Evolutionary conservation across 2,113 vertebrate genomes (phyloP).

Genomic region (Chloropsis hardwickii): DNA sequence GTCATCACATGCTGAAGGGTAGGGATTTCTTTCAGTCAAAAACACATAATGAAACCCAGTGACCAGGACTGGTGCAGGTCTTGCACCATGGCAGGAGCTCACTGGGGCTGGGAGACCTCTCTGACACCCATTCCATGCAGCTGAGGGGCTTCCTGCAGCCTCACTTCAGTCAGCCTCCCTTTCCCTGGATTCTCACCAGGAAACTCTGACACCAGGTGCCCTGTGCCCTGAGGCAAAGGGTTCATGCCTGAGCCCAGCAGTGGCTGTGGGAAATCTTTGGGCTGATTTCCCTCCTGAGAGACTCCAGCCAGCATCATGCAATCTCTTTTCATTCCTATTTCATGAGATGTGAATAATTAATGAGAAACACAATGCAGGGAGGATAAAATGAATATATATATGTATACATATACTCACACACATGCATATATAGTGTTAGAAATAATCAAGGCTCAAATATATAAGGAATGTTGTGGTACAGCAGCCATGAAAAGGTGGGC

Average conservation of each 20-base stretch:
- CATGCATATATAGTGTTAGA: background rate
- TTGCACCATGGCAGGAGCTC: background rate
- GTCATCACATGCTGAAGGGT: background rate
- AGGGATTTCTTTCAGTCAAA: background rate
- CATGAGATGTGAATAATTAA: conserved; percentile 68
- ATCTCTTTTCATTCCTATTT: conserved; percentile 67
- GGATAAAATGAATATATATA: background rate
- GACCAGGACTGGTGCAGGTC: background rate
- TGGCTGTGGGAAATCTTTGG: background rate
- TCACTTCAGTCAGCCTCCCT: rapidly evolving
- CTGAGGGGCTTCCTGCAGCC: background rate
- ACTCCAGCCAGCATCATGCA: background rate
- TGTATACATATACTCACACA: background rate
- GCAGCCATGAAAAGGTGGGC: background rate
- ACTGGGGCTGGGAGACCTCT: rapidly evolving
- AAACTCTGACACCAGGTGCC: background rate
- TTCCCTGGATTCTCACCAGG: background rate
- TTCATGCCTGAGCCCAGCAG: background rate
- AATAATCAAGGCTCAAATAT: background rate
- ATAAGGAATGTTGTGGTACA: background rate
- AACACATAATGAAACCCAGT: background rate
- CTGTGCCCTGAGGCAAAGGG: background rate
- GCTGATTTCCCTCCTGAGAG: background rate
- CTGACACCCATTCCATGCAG: rapidly evolving
- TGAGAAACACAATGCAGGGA: conserved; percentile 44